Evolutionary conservation across 2,113 vertebrate species (phyloP).

Genomic region (Coregonus clupeaformis): DNA sequence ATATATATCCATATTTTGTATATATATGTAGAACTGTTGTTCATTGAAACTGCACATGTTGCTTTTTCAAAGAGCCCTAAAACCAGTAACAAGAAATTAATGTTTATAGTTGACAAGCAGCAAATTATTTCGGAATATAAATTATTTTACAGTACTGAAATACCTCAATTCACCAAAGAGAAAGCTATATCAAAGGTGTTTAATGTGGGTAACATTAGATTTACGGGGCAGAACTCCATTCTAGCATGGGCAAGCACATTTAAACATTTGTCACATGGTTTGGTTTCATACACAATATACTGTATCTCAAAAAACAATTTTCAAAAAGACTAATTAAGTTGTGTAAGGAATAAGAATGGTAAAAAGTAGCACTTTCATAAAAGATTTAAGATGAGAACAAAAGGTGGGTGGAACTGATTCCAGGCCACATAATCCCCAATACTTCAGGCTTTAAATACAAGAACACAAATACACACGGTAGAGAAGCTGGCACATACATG

Average conservation of each 20-base stretch:
- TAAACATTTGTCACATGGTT: slow-evolving; percentile 49
- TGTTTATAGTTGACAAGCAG: slow-evolving; percentile 61
- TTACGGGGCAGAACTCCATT: slow-evolving; percentile 25
- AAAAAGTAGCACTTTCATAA: slow-evolving; percentile 72
- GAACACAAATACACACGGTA: slow-evolving; percentile 63
- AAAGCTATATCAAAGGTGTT: slow-evolving; percentile 32
- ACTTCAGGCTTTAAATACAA: slow-evolving; percentile 61
- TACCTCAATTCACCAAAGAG: slow-evolving; percentile 64
- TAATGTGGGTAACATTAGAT: slow-evolving; percentile 45
- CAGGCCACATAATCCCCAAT: slow-evolving; percentile 61
- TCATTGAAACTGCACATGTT: slow-evolving; percentile 74
- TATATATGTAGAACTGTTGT: slow-evolving; percentile 80
- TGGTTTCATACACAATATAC: slow-evolving; percentile 52
- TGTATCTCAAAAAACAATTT: slow-evolving; percentile 52
- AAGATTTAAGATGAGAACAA: slow-evolving; percentile 62
- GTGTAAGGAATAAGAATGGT: slow-evolving; percentile 38
- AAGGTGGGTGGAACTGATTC: slow-evolving; percentile 56
- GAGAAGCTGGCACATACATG: slow-evolving; percentile 68
- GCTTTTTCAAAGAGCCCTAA: slow-evolving; percentile 67
- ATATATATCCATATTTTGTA: slow-evolving; percentile 75
- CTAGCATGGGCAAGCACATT: slow-evolving; percentile 46
- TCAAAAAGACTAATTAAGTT: slow-evolving; percentile 51
- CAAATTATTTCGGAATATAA: slow-evolving; percentile 68
- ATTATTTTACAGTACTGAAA: slow-evolving; percentile 69
- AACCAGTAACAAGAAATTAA: slow-evolving; percentile 68